phyloP scores from a whole-genome alignment of 2,797 vertebrate species.

The Oreortyx pictus region DNA sequence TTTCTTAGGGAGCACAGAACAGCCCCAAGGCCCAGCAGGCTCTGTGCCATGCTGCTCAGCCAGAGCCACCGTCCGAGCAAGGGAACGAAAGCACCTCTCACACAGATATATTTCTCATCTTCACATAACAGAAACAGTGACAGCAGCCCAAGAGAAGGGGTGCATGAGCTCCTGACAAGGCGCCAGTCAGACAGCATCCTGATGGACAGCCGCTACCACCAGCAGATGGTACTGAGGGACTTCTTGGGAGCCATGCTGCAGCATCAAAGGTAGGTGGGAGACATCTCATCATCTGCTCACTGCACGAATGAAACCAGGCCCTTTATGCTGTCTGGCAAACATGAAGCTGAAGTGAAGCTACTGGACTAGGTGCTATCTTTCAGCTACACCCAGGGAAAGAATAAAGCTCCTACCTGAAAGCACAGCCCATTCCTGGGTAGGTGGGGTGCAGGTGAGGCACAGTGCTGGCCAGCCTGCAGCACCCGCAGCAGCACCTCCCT shows the following conservation, averaged over 20 bases:
- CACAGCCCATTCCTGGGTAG: background rate
- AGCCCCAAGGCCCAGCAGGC: background rate
- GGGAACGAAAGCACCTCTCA: background rate
- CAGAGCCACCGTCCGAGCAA: background rate
- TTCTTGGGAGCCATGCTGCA: slow-evolving; percentile 73
- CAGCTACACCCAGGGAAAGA: background rate
- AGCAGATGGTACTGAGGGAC: slow-evolving; percentile 68
- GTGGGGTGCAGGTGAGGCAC: background rate
- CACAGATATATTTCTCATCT: background rate
- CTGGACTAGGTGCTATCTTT: background rate
- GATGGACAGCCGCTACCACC: slow-evolving; percentile 71
- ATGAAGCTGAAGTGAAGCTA: background rate
- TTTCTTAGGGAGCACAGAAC: background rate
- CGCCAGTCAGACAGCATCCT: slow-evolving; percentile 72
- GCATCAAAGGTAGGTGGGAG: slow-evolving; percentile 64
- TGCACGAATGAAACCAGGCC: background rate
- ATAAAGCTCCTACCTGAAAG: background rate
- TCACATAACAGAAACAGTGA: background rate
- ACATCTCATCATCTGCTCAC: background rate
- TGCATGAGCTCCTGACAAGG: slow-evolving; percentile 41
- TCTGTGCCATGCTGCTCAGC: background rate
- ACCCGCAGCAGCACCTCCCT: background rate
- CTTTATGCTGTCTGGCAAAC: background rate
- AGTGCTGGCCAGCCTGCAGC: background rate
- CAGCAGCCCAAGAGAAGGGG: slow-evolving; percentile 56